Evolutionary conservation across 1,140 invertebrate genomes (phyloP), one percentile per base, ranked within the genome.

Genomic region (Drosophila biarmipes): DNA sequence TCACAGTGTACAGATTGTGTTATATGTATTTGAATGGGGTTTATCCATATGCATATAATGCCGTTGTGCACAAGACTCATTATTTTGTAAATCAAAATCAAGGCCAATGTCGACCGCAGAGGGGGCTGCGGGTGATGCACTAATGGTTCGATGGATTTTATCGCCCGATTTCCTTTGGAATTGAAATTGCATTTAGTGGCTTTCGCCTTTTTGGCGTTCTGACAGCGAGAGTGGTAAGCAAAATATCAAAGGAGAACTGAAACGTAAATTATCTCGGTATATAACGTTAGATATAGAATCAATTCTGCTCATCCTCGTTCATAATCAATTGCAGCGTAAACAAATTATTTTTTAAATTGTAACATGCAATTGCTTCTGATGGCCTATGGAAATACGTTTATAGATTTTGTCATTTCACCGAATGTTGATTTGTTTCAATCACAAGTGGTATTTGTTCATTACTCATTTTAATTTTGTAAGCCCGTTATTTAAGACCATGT

Each of bases 41-140:
- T 64, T 74, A 74, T 74, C 42, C 48, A 63, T 52, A 73, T 64
- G 51, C 38, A 73, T 42, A 45, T 63, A 34, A 66, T 53, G 64
- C 29, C 35, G 12, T 48, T 35, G 46, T 40, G 31, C 38, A 67
- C 15, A 21, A 37, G 37, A 31, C 48, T 37, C 38, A 46, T 56
- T 56, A 69, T 56, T 56, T 48, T 46, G 49, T 46, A 80, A 81
- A 67, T 78, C 74, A 82, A 82, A 82, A 78, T 86, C 81, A 86
- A 86, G 73, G 81, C 82, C 82, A 86, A 63, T 78, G 81, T 55
- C 81, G 55, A 67, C 69, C 54, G 58, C 45, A 35, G 49, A 57
- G 62, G 69, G 17, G 2, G 14, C 8, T 6, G 2, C 5, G 14
- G 38, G 42, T 57, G 62, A 27, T 52, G 45, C 66, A 56, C 69